Percentiles rank a stretch among this genome's conserved stretches.
Evolutionary conservation across 1,140 invertebrate species (phyloP).

Genomic region (Cephus cinctus): DNA sequence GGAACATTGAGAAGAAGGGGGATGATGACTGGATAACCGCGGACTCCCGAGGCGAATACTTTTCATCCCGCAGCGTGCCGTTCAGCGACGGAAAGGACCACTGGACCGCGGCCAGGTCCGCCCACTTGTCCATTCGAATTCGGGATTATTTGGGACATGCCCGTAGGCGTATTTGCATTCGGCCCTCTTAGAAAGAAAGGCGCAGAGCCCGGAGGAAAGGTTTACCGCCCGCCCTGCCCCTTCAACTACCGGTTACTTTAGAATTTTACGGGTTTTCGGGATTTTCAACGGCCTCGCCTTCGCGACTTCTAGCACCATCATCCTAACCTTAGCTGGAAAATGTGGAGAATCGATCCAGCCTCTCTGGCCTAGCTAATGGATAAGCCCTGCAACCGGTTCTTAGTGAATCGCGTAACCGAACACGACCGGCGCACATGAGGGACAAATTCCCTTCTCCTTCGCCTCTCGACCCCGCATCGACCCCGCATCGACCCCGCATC

Average conservation of each 20-base stretch:
- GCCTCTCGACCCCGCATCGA: too few relatives aligned
- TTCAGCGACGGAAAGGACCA: slow-evolving; percentile 37
- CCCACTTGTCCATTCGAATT: slow-evolving; percentile 48
- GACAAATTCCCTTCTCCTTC: too few relatives aligned
- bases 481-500: not conserved
- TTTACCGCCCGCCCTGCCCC: not conserved
- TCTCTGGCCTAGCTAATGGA: too few relatives aligned
- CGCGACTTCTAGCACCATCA: too few relatives aligned
- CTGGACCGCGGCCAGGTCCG: slow-evolving; percentile 46
- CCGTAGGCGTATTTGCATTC: slow-evolving; percentile 36
- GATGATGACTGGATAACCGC: not conserved
- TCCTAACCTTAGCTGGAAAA: too few relatives aligned
- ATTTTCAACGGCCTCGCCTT: too few relatives aligned
- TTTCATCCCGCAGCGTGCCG: slow-evolving; percentile 24
- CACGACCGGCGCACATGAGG: not conserved
- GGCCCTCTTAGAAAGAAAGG: slow-evolving; percentile 21
- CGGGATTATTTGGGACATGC: slow-evolving; percentile 46
- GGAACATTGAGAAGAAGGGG: not conserved
- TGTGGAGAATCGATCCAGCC: too few relatives aligned
- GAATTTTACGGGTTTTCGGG: slow-evolving; percentile 48
- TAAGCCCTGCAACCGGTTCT: too few relatives aligned
- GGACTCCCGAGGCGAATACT: slow-evolving; percentile 20
- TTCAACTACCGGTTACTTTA: slow-evolving; percentile 34
- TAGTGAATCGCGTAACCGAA: slow-evolving; percentile 11
- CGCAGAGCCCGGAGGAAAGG: slow-evolving; percentile 15